Base-by-base conservation (phyloP, 2,797 vertebrate genomes). In the Eulemur rubriventer region DNA sequence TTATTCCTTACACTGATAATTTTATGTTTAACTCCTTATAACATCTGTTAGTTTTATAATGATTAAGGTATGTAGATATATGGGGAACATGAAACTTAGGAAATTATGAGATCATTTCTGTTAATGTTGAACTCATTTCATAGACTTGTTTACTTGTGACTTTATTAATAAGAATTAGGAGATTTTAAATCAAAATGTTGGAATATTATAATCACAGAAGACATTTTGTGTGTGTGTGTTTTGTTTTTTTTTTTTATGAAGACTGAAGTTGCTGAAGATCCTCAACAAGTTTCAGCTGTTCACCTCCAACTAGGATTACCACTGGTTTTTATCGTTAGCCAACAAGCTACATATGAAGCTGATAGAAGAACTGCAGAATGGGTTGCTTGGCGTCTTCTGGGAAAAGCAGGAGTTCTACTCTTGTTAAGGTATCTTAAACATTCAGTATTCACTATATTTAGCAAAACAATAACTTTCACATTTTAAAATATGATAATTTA, bases 321-420 rank as follows among this genome's bases (percentile, higher is more conserved):
- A 0, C 98, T 99, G 97, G 98, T 99, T 85, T 99, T 99, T 98
- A 98, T 99, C 90, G 99, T 99, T 97, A 99, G 99, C 86, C 99
- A 97, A 67, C 98, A 98, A 0, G 98, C 98, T 28, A 99, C 99
- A 0, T 97, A 99, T 0, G 99, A 98, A 79, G 98, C 98, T 26
- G 99, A 99, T 96, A 98, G 97, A 98, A 98, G 96, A 97, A 99
- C 98, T 0, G 99, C 99, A 86, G 98, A 99, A 69, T 97, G 98
- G 55, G 98, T 99, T 91, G 99, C 99, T 61, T 99, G 99, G 99
- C 98, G 98, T 97, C 99, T 99, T 33, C 88, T 99, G 20, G 99
- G 99, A 70, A 99, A 99, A 80, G 99, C 99, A 1, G 99, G 99
- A 83, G 97, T 99, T 82, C 96, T 99, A 22, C 99, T 99, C 30